Percentiles rank a stretch among this genome's conserved stretches.
Conservation (phyloP, 2,888 invertebrate species). For the Macaria liturata region DNA sequence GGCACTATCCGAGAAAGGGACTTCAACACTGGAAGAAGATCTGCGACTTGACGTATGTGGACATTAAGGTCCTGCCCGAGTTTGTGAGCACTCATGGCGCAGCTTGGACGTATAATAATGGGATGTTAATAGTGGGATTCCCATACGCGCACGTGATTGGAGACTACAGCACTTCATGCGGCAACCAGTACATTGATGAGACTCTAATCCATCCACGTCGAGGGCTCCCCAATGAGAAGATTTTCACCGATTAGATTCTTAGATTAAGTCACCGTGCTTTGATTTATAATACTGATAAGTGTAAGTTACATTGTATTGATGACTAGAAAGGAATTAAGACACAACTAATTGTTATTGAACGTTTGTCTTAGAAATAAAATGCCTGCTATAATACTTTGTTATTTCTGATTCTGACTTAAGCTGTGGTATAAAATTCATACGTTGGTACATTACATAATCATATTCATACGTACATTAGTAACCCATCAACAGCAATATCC, state of each 20-base stretch:
- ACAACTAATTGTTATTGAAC: too few species aligned
- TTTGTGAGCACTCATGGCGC: conserved; percentile 23
- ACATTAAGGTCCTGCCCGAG: conserved; percentile 27
- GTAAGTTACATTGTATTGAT: too few species aligned
- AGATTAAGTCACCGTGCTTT: background rate
- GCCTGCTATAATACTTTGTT: too few species aligned
- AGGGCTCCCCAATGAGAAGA: conserved; percentile 19
- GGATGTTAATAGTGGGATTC: conserved; percentile 19
- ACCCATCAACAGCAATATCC: too few species aligned
- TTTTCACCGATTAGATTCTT: conserved; percentile 9
- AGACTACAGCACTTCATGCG: conserved; percentile 10
- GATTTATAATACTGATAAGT: too few species aligned
- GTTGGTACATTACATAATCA: too few species aligned
- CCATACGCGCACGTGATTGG: conserved; percentile 18
- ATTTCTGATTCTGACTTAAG: too few species aligned
- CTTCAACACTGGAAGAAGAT: background rate
- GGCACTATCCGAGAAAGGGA: conserved; percentile 16
- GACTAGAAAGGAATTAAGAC: too few species aligned
- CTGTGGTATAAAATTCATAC: too few species aligned
- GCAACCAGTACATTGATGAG: conserved; percentile 16
- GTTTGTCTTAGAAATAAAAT: too few species aligned
- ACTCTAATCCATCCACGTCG: conserved; percentile 15
- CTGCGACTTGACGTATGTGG: conserved; percentile 27
- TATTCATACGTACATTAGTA: too few species aligned
- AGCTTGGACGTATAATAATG: conserved; percentile 17